These are phyloP conservation scores for Bursaphelenchus okinawaensis DNA, from an alignment of 2,888 invertebrate species.

Conservation along the genomic window DNA sequence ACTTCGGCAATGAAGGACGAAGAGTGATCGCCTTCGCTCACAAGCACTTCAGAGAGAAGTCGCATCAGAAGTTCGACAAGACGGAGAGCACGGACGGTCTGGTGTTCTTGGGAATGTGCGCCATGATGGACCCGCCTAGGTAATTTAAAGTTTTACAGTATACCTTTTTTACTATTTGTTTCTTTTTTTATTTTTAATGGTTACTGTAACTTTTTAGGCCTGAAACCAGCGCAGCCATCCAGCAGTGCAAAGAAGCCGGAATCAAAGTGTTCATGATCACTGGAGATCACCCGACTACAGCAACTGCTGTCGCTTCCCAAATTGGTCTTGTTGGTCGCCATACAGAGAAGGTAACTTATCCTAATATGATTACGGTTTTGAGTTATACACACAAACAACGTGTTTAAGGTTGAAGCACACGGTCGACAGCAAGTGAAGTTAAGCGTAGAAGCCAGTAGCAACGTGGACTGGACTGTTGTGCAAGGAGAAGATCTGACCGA, in stretches of 20 bases:
- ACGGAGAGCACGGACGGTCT: conserved; percentile 36
- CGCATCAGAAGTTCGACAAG: conserved; percentile 29
- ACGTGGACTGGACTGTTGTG: conserved; percentile 43
- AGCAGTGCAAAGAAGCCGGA: conserved; percentile 54
- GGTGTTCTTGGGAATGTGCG: conserved; percentile 54
- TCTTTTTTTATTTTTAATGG: not conserved
- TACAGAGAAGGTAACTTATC: conserved; percentile 19
- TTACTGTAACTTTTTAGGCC: conserved; percentile 24
- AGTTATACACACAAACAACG: not conserved
- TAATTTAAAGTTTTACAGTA: too few relatives aligned
- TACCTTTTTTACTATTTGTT: too few relatives aligned
- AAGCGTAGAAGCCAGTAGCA: conserved; percentile 20
- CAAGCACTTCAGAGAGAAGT: conserved; percentile 40
- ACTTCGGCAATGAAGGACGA: conserved; percentile 50
- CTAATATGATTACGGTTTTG: not conserved
- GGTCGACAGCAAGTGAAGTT: conserved; percentile 26
- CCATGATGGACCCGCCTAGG: conserved; percentile 56
- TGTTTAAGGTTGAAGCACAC: conserved; percentile 25
- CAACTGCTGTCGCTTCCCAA: conserved; percentile 48
- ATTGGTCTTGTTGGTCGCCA: conserved; percentile 42
- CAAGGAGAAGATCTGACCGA: conserved; percentile 39
- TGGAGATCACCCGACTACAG: conserved; percentile 55
- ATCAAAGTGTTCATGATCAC: conserved; percentile 52
- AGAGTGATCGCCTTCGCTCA: conserved; percentile 55
- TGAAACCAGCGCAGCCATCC: conserved; percentile 50